Base-by-base conservation (phyloP, 2,888 invertebrate genomes). In the Caenorhabditis drosophilae region DNA sequence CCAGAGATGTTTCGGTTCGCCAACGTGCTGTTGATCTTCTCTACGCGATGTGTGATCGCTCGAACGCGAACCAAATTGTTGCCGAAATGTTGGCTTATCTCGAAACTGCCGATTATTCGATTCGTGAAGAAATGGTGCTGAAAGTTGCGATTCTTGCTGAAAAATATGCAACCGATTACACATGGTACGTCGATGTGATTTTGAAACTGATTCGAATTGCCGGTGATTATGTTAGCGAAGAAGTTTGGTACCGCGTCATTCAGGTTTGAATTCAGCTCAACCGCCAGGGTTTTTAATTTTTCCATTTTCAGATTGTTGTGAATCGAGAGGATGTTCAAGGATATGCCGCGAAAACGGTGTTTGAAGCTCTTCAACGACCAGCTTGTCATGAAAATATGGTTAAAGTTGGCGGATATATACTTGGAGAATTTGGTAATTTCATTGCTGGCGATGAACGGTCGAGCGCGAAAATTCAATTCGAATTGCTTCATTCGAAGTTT, bases 371-470 rank as follows among this genome's bases (percentile, higher is more conserved):
- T 2, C 80, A 98, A 87, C 96, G 96, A 31, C 96, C 97, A 20
- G 97, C 98, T 25, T 99, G 98, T 84, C 98, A 98, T 85, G 98
- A 99, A 86, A 99, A 99, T 85, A 98, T 99, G 98, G 97, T 98
- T 1, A 99, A 98, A 89, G 98, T 98, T 54, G 97, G 97, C 64
- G 98, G 97, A 26, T 98, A 98, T 83, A 97, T 99, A 80, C 88
- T 98, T 64, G 98, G 98, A 67, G 97, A 98, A 86, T 98, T 98
- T 87, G 98, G 98, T 52, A 99, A 99, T 87, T 88, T 99, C 64
- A 98, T 98, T 84, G 98, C 98, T 77, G 98, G 98, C 16, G 98
- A 98, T 85, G 92, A 93, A 64, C 89, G 97, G 59, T 98, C 97
- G 45, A 85, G 96, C 55, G 97, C 98, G 9, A 88, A 91, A 82